Evolutionary conservation across 2,888 invertebrate genomes (phyloP), one percentile per base, ranked within the genome.

Genomic region (Sturmia bella): DNA sequence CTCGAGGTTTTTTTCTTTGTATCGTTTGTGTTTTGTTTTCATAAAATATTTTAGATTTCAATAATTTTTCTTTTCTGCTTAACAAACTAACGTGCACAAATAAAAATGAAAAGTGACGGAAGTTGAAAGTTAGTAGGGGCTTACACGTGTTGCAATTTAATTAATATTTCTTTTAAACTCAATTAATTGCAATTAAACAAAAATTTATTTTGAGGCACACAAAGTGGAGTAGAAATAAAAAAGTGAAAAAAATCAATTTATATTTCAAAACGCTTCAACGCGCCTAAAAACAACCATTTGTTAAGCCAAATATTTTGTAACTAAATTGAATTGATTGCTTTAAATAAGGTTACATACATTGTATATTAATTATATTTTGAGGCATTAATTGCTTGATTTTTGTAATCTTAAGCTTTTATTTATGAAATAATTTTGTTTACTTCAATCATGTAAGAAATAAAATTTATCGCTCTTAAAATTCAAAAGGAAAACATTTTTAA

Each of bases 101-200:
- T 17, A 21, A 24, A 39, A 41, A 54, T 39, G 37, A 63, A 56
- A 64, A 82, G 17, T 82, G 74, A 82, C 78, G 82, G 82, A 78
- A 78, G 70, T 74, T 68, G 19, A 11, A 57, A 43, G 56, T 66
- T 68, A 72, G 45, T 54, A 19, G 48, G 39, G 56, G 56, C 48
- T 50, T 52, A 78, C 64, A 78, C 64, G 24, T 66, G 66, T 54
- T 74, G 64, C 43, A 73, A 63, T 45, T 43, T 9, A 59, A 70
- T 64, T 37, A 56, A 19, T 72, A 12, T 32, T 19, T 27, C 61
- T 63, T 52, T 41, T 17, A 54, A 63, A 37, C 21, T 59, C 41
- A 75, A 75, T 75, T 66, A 48, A 66, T 63, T 63, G 54, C 43
- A 73, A 21, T 63, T 63, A 15, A 43, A 61, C 12, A 21, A 45